These are phyloP conservation scores for Drosophila quadrilineata DNA, from an alignment of 1,140 invertebrate genomes.

Conservation along the genomic window DNA sequence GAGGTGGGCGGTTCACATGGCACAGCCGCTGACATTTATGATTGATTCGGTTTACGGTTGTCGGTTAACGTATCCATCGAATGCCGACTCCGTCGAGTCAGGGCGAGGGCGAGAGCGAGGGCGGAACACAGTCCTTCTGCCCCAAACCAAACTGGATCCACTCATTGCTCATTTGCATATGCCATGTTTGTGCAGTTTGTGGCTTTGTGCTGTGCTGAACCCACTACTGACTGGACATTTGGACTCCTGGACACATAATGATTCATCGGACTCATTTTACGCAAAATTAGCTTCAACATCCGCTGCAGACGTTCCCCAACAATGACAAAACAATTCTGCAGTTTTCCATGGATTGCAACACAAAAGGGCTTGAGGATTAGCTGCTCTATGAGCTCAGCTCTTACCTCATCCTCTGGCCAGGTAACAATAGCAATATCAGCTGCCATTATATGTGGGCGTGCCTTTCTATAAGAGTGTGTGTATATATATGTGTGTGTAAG, in stretches of 20 bases:
- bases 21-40: slow-evolving; percentile 63
- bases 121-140: neutral
- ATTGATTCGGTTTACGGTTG: slow-evolving; percentile 63
- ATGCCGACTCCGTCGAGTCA: neutral
- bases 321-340: slow-evolving; percentile 56
- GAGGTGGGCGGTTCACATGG: neutral
- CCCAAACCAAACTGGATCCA: neutral
- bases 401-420: slow-evolving; percentile 3
- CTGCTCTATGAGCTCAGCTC: slow-evolving; percentile 27
- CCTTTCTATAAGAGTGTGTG: neutral
- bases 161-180: slow-evolving; percentile 61
- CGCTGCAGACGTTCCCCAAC: slow-evolving; percentile 64
- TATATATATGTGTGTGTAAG: neutral
- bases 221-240: neutral
- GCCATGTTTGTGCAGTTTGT: slow-evolving; percentile 27
- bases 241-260: slow-evolving; percentile 43
- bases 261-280: slow-evolving; percentile 73
- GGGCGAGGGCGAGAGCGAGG: neutral
- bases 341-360: slow-evolving; percentile 41
- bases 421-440: slow-evolving; percentile 61
- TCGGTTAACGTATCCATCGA: too few species aligned
- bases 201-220: neutral
- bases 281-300: slow-evolving; percentile 72
- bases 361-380: slow-evolving; percentile 12
- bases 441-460: slow-evolving; percentile 33